Conservation (phyloP, 92 coral and sea anemone species). For the Paragorgia papillata region DNA sequence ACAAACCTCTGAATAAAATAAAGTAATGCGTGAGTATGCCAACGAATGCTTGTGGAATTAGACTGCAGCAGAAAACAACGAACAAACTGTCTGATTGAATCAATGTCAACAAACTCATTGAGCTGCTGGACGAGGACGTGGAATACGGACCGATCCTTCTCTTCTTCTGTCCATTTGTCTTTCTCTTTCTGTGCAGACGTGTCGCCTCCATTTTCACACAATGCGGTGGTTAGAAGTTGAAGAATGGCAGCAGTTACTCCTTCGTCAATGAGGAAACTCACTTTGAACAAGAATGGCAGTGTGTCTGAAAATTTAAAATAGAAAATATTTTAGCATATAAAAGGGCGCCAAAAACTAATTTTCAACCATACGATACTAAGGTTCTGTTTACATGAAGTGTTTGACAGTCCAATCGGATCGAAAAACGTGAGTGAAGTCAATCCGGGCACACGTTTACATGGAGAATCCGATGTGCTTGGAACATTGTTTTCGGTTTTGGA, state of each 20-base stretch:
- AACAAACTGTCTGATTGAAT: constrained; percentile 86
- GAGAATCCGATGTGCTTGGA: no score
- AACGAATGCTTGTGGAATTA: constrained; percentile 92
- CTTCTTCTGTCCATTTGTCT: constrained; percentile 56
- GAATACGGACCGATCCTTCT: constrained; percentile 69
- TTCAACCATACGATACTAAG: no score
- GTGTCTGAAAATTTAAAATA: constrained; percentile 82
- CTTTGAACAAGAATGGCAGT: constrained; percentile 82
- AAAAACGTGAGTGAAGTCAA: no score
- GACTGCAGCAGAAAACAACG: constrained; percentile 89
- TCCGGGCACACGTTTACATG: no score
- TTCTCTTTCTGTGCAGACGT: constrained; percentile 64
- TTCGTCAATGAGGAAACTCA: constrained; percentile 93
- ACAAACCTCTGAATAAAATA: constrained; percentile 89
- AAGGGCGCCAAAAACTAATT: no score
- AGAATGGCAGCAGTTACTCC: constrained; percentile 92
- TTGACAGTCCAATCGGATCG: no score
- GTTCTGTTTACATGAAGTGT: no score
- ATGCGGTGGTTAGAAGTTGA: constrained; percentile 87
- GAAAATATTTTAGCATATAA: no score
- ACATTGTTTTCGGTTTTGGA: no score
- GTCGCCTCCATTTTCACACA: constrained; percentile 78
- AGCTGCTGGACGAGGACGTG: constrained; percentile 79
- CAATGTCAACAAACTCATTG: constrained; percentile 72
- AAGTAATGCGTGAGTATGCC: constrained; percentile 96